Conservation (phyloP, 2,888 invertebrate genomes). For the Ophion slaviceki region DNA sequence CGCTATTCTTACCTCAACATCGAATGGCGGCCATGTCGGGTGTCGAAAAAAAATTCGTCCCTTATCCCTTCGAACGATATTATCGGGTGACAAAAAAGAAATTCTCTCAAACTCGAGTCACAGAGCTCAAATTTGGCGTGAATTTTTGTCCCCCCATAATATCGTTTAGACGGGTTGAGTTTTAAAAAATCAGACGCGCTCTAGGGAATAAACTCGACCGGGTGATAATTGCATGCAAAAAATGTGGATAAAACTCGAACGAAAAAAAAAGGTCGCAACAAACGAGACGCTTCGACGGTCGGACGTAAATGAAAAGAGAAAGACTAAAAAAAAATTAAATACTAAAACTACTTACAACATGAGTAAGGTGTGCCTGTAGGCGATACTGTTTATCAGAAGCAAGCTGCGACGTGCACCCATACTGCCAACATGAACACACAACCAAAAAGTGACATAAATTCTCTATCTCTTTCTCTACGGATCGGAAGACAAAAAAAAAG, state of each 20-base stretch:
- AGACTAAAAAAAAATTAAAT: slow-evolving; percentile 64
- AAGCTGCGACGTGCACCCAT: slow-evolving; percentile 88
- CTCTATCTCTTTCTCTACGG: slow-evolving; percentile 77
- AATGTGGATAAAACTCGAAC: slow-evolving; percentile 13
- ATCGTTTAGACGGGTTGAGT: too few species aligned
- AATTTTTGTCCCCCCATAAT: not conserved
- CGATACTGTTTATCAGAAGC: slow-evolving; percentile 90
- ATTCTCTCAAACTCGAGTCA: not conserved
- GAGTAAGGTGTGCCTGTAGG: slow-evolving; percentile 89
- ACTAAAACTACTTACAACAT: slow-evolving; percentile 87
- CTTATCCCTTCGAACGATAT: not conserved
- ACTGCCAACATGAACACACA: slow-evolving; percentile 84
- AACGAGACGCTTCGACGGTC: not conserved
- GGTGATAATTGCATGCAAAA: slow-evolving; percentile 39
- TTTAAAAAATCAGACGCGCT: not conserved
- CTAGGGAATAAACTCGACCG: not conserved
- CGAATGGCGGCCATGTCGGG: not conserved
- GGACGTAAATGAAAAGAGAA: slow-evolving; percentile 71
- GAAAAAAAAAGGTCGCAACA: not conserved
- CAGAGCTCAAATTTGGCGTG: not conserved
- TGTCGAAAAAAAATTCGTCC: not conserved
- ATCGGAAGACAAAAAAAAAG: slow-evolving; percentile 84
- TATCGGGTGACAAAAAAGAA: not conserved
- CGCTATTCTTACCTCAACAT: slow-evolving; percentile 29
- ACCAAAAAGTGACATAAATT: slow-evolving; percentile 81